phyloP scores from a whole-genome alignment of 2,888 invertebrate genomes.

The Phytoseiulus persimilis region DNA sequence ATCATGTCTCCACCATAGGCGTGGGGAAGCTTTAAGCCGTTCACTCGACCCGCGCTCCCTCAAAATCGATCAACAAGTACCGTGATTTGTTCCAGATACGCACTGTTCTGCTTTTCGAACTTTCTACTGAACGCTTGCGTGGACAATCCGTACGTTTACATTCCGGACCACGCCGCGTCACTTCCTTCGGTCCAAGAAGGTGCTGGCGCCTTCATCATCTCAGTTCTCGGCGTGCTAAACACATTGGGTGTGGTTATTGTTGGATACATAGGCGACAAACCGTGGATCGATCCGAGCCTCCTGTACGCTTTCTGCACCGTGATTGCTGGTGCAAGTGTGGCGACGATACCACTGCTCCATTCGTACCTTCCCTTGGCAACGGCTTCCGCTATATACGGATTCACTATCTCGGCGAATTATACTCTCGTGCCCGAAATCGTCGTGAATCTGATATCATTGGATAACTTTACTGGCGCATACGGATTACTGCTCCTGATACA shows the following conservation, averaged over 20 bases:
- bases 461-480: slow-evolving; percentile 81
- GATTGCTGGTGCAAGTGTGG: slow-evolving; percentile 53
- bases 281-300: slow-evolving; percentile 69
- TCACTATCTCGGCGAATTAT: slow-evolving; percentile 84
- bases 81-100: slow-evolving; percentile 42
- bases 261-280: slow-evolving; percentile 80
- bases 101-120: slow-evolving; percentile 67
- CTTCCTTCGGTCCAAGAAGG: slow-evolving; percentile 59
- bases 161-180: slow-evolving; percentile 71
- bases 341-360: slow-evolving; percentile 58
- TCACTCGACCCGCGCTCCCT: too few species aligned
- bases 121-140: slow-evolving; percentile 78
- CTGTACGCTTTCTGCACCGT: slow-evolving; percentile 70
- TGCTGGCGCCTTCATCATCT: slow-evolving; percentile 67
- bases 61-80: too few species aligned
- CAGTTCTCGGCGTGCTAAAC: slow-evolving; percentile 78
- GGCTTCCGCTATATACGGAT: slow-evolving; percentile 68
- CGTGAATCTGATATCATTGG: slow-evolving; percentile 77
- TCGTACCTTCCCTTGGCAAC: slow-evolving; percentile 58
- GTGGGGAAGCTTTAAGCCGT: too few species aligned
- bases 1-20: too few species aligned
- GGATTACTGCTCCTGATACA: slow-evolving; percentile 77
- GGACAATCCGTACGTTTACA: slow-evolving; percentile 88
- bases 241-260: slow-evolving; percentile 79
- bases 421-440: slow-evolving; percentile 80